Conservation (phyloP, 2,888 invertebrate species). For the Orchesella flavescens region DNA sequence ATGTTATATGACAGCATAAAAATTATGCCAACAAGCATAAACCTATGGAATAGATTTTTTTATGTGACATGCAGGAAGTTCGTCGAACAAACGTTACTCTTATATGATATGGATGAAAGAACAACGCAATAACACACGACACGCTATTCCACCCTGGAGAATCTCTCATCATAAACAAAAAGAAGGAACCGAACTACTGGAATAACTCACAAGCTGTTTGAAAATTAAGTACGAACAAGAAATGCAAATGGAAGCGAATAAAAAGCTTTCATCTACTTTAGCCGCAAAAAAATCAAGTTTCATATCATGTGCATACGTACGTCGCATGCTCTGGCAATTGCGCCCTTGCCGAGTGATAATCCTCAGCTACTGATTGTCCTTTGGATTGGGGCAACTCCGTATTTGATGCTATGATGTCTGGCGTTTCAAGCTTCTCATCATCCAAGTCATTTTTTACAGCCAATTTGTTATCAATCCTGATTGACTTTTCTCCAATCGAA, state of each 20-base stretch:
- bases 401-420: constrained; percentile 44
- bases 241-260: not conserved
- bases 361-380: constrained; percentile 56
- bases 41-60: not conserved
- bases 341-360: constrained; percentile 59
- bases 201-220: no score
- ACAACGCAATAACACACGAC: no score
- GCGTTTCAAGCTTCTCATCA: constrained; percentile 41
- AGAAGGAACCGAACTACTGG: no score
- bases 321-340: constrained; percentile 57
- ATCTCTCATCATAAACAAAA: no score
- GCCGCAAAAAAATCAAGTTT: not conserved
- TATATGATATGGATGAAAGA: no score
- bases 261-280: constrained; percentile 18
- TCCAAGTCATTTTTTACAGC: constrained; percentile 45
- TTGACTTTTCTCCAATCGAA: constrained; percentile 69
- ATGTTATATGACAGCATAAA: no score
- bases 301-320: constrained; percentile 24
- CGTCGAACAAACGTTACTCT: no score
- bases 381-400: constrained; percentile 48
- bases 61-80: no score
- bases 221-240: not conserved
- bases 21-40: not conserved
- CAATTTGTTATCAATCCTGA: constrained; percentile 65
- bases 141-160: no score